A percentile compares a stretch with the other conserved stretches of the same genome.
phyloP scores from a whole-genome alignment of 2,113 vertebrate species.

The Osmerus mordax region DNA sequence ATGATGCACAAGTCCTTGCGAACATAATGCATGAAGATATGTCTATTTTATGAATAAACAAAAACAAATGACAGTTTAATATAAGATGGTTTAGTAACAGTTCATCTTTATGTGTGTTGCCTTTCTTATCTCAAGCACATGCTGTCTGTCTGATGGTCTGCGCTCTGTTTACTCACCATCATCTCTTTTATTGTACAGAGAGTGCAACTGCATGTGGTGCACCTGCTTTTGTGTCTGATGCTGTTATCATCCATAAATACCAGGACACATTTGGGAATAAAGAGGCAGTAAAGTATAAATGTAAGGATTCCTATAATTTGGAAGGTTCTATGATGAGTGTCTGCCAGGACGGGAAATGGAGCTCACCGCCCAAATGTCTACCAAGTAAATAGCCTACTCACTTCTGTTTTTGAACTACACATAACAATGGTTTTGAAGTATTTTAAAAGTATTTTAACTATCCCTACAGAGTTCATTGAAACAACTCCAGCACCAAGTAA shows the following conservation, averaged over 20 bases:
- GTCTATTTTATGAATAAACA: too few species aligned
- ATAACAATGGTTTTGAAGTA: neutral
- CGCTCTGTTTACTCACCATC: neutral
- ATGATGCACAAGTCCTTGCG: too few species aligned
- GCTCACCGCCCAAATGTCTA: neutral
- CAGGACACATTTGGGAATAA: neutral
- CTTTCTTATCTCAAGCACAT: too few species aligned
- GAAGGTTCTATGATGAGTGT: neutral
- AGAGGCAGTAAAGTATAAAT: neutral
- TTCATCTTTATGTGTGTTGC: too few species aligned
- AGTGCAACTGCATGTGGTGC: neutral
- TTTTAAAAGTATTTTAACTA: neutral
- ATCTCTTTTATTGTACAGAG: constrained; percentile 1
- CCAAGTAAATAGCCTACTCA: neutral
- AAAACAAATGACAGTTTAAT: too few species aligned
- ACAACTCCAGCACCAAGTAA: too few species aligned
- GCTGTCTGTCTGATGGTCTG: too few species aligned
- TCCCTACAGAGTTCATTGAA: neutral
- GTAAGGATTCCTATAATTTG: neutral
- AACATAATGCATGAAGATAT: too few species aligned
- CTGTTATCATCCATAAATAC: neutral
- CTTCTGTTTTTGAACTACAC: neutral
- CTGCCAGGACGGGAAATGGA: neutral
- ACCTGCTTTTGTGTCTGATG: constrained; percentile 6
- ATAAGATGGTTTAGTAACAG: too few species aligned